A percentile compares a stretch with the other conserved stretches of the same genome.
phyloP scores from a whole-genome alignment of 2,888 invertebrate species.

The Phragmatobia fuliginosa region DNA sequence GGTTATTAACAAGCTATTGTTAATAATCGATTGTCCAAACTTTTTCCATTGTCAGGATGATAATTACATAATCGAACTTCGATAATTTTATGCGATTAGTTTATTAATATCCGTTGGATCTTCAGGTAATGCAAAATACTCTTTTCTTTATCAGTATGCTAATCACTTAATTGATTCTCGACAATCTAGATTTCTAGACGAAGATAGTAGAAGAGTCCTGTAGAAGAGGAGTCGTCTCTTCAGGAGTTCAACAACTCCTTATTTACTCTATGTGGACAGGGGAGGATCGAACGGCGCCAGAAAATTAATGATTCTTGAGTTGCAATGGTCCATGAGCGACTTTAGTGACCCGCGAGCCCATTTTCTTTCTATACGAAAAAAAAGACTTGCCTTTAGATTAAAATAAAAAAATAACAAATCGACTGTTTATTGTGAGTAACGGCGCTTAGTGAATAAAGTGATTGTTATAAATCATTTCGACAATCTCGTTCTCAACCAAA shows the following conservation, averaged over 20 bases:
- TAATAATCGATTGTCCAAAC: neutral
- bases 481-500: constrained; percentile 51
- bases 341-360: too few species aligned
- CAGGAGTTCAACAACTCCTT: too few species aligned
- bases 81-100: neutral
- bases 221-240: too few species aligned
- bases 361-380: neutral
- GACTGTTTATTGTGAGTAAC: constrained; percentile 26
- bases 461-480: constrained; percentile 49
- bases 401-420: neutral
- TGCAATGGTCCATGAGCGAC: too few species aligned
- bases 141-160: neutral
- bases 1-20: neutral
- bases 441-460: constrained; percentile 41
- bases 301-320: too few species aligned
- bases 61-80: neutral
- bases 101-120: neutral
- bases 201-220: too few species aligned
- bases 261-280: too few species aligned
- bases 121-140: neutral
- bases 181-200: too few species aligned
- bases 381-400: neutral
- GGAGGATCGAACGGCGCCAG: too few species aligned
- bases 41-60: neutral
- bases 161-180: neutral